phyloP scores from a whole-genome alignment of 2,888 invertebrate genomes.

The Anodontia alba region DNA sequence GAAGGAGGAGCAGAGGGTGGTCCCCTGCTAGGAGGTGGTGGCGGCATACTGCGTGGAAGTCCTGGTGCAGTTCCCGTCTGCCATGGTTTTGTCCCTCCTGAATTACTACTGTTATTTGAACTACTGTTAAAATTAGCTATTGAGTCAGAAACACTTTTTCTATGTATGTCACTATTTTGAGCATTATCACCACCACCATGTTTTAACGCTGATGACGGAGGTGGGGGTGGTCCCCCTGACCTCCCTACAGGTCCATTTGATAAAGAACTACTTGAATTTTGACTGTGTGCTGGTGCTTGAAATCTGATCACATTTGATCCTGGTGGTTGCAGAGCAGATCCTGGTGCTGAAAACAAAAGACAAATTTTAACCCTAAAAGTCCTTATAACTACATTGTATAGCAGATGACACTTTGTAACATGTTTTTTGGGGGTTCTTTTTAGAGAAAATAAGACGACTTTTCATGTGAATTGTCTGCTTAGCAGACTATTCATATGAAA shows the following conservation, averaged over 20 bases:
- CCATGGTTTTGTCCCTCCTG: constrained; percentile 1
- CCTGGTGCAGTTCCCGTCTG: constrained; percentile 40
- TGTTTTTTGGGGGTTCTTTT: too few relatives aligned
- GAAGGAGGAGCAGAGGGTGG: constrained; percentile 57
- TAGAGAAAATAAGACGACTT: too few relatives aligned
- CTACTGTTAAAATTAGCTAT: constrained; percentile 47
- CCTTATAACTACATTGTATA: too few relatives aligned
- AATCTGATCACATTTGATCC: constrained; percentile 26
- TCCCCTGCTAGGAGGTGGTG: constrained; percentile 58
- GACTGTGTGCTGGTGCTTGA: constrained; percentile 53
- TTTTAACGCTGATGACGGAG: constrained; percentile 58
- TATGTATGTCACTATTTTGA: constrained; percentile 17
- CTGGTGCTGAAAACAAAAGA: constrained; percentile 24
- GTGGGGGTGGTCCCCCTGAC: constrained; percentile 65
- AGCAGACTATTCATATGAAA: too few relatives aligned
- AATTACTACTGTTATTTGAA: constrained; percentile 24
- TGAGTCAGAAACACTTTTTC: constrained; percentile 37
- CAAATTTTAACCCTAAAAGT: not conserved
- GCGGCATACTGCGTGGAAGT: constrained; percentile 49
- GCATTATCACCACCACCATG: constrained; percentile 31
- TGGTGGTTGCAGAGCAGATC: constrained; percentile 37
- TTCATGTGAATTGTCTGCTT: too few relatives aligned
- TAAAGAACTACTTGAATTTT: constrained; percentile 56
- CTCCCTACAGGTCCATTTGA: constrained; percentile 62
- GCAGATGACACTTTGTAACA: too few relatives aligned